A percentile compares a stretch with the other conserved stretches of the same genome.
phyloP scores from a whole-genome alignment of 2,797 vertebrate genomes.

The Hirundo rustica region DNA sequence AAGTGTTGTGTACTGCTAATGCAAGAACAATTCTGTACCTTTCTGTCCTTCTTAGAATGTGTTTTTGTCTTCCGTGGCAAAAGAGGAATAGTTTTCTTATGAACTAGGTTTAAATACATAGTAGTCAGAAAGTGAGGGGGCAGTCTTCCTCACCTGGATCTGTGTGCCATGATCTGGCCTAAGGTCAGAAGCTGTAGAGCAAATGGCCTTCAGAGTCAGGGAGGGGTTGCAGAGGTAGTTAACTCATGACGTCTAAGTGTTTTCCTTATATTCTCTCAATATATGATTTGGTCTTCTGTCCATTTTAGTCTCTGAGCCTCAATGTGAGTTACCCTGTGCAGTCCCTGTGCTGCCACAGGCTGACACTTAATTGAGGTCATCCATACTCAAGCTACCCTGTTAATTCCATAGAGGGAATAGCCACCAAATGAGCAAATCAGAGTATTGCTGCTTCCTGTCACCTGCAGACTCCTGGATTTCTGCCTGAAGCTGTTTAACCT shows the following conservation, averaged over 20 bases:
- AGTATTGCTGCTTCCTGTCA: background rate
- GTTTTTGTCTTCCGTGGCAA: background rate
- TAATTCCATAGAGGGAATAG: background rate
- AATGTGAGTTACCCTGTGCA: background rate
- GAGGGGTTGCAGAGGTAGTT: background rate
- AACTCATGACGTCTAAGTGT: background rate
- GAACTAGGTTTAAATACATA: background rate
- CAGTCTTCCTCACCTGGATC: background rate
- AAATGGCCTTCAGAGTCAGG: background rate
- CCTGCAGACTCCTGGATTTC: background rate
- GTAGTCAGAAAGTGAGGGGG: background rate
- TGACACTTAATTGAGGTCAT: background rate
- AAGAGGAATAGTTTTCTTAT: background rate
- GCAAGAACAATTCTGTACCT: background rate
- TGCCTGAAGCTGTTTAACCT: background rate
- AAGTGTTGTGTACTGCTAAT: background rate
- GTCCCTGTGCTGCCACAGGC: background rate
- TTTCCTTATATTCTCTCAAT: background rate
- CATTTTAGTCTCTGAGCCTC: background rate
- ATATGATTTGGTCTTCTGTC: background rate
- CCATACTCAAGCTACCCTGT: background rate
- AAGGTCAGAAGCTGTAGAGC: background rate
- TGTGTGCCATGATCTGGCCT: background rate
- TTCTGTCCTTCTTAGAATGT: background rate
- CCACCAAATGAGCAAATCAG: background rate